Evolutionary conservation across 2,113 vertebrate species (phyloP).

Genomic region (Cyprinodon tularosa): DNA sequence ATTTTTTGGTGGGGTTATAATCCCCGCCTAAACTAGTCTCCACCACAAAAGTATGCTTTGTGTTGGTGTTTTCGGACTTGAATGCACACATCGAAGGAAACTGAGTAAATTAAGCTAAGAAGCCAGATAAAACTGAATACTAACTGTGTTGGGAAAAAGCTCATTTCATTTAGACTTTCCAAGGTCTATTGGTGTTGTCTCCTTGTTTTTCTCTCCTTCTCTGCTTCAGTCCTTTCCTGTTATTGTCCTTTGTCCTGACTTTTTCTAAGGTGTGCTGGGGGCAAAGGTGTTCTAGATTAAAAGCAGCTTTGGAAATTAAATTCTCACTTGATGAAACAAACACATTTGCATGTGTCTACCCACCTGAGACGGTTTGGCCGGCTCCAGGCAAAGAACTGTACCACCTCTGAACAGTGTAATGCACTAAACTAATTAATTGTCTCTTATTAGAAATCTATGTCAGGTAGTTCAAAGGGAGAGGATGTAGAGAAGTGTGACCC

Average conservation of each 20-base stretch:
- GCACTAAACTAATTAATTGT: conserved; percentile 77
- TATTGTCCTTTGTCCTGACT: conserved; percentile 60
- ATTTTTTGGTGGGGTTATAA: too few relatives aligned
- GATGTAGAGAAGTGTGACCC: conserved; percentile 51
- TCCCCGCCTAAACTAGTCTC: too few relatives aligned
- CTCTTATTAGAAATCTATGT: conserved; percentile 72
- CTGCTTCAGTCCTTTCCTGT: conserved; percentile 47
- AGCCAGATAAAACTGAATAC: conserved; percentile 59
- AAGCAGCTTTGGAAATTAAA: conserved; percentile 79
- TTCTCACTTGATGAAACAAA: conserved; percentile 84
- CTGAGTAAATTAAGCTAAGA: conserved; percentile 50
- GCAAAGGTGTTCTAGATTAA: conserved; percentile 82
- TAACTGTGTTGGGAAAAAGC: conserved; percentile 40
- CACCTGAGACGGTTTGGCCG: conserved; percentile 74
- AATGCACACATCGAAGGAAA: conserved; percentile 45
- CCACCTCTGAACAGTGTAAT: conserved; percentile 72
- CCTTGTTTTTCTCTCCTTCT: conserved; percentile 29
- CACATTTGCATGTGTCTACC: conserved; percentile 76
- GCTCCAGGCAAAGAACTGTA: conserved; percentile 77
- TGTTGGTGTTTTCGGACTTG: conserved; percentile 46
- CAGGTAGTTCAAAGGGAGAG: conserved; percentile 65
- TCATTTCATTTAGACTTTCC: conserved; percentile 23
- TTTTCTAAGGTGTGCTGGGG: conserved; percentile 72
- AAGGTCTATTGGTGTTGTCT: conserved; percentile 33
- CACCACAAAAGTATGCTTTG: conserved; percentile 42